Base-by-base conservation (phyloP, 2,797 vertebrate species). In the Lagocephalus sceleratus region DNA sequence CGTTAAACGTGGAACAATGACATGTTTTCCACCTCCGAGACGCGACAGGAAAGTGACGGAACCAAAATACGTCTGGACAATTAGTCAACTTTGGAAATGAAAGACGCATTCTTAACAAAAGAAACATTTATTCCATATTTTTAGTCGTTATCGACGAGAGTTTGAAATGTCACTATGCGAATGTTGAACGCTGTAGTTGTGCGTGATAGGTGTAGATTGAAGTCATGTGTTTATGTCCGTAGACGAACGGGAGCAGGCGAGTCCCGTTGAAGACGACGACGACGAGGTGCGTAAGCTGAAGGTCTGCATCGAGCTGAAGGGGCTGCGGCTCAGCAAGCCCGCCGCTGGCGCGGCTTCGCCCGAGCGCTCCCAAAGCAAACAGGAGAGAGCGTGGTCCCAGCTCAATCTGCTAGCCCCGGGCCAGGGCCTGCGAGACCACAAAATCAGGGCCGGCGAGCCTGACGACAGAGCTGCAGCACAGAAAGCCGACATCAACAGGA, bases 281-380 rank as follows among this genome's bases (percentile, higher is more conserved):
- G 86, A 89, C 0, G 95, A 98, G 83, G 95, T 98, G 85, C 93
- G 94, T 79, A 97, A 99, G 89, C 94, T 98, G 81, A 98, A 98
- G 84, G 96, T 99, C 85, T 95, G 96, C 86, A 98, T 99, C 74
- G 95, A 98, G 92, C 92, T 99, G 82, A 98, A 94, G 78, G 96
- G 96, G 62, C 93, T 99, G 87, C 92, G 97, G 77, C 95, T 97
- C 79, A 95, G 95, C 91, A 96, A 96, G 73, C 94, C 94, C 73
- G 86, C 83, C 78, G 91, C 67, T 0, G 84, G 83, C 0, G 58
- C 75, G 0, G 26, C 61, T 2, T 81, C 83, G 1, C 85, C 85
- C 0, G 86, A 88, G 6, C 52, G 52, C 38, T 15, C 59, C 16
- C 79, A 80, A 2, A 68, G 79, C 60, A 88, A 85, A 51, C 86